These are phyloP conservation scores for Antennarius striatus DNA, from an alignment of 2,113 vertebrate species.

Conservation along the genomic window DNA sequence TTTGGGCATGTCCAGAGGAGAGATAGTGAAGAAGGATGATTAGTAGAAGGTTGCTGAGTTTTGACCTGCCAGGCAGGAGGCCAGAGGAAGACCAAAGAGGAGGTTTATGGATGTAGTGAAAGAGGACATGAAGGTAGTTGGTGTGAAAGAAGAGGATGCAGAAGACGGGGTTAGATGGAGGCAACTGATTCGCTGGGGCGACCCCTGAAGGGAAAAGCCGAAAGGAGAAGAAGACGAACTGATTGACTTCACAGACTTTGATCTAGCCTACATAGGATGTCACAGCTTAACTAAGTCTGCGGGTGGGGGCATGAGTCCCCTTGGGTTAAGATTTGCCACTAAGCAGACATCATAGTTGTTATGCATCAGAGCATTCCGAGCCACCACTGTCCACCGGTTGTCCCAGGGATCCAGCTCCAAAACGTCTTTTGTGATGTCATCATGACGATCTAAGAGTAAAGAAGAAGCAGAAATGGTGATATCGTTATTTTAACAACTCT, in stretches of 20 bases:
- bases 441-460: conserved; percentile 86
- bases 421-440: conserved; percentile 93
- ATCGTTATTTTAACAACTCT: not conserved
- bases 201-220: no score
- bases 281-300: conserved; percentile 82
- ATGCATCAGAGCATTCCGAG: conserved; percentile 88
- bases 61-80: no score
- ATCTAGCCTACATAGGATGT: conserved; percentile 39
- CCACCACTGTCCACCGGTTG: conserved; percentile 90
- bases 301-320: conserved; percentile 91
- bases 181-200: no score
- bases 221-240: not conserved
- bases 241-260: conserved; percentile 35
- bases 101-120: no score
- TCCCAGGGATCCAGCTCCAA: conserved; percentile 91
- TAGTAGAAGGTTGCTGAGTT: no score
- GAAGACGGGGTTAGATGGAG: no score
- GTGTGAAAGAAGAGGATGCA: no score
- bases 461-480: conserved; percentile 4
- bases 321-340: conserved; percentile 91
- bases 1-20: no score
- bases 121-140: no score
- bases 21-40: no score
- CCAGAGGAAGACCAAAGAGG: no score
- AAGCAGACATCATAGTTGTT: conserved; percentile 95